phyloP scores from a whole-genome alignment of 2,888 invertebrate species.

The Phengaris arion region DNA sequence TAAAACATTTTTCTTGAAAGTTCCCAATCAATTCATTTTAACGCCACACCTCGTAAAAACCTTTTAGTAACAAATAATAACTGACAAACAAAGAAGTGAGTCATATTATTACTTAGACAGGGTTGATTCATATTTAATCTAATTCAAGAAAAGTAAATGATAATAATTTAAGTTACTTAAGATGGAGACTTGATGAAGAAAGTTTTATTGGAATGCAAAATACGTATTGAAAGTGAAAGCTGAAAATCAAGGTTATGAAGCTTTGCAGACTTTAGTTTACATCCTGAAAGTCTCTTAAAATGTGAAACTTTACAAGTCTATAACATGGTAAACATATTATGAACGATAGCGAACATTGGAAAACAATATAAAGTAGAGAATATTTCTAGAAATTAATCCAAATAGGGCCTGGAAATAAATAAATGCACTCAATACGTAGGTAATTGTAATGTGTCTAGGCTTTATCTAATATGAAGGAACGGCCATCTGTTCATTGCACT shows the following conservation, averaged over 20 bases:
- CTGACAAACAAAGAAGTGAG: constrained; percentile 10
- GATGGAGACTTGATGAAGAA: not conserved
- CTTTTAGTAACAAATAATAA: constrained; percentile 14
- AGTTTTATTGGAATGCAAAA: constrained; percentile 11
- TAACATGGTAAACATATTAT: not conserved
- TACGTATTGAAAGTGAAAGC: constrained; percentile 6
- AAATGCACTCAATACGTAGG: not conserved
- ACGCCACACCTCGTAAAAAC: not conserved
- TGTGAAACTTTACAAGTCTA: not conserved
- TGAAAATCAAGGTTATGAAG: constrained; percentile 10
- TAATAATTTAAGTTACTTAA: not conserved
- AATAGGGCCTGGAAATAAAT: not conserved
- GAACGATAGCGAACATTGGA: not conserved
- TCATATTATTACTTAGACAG: not conserved
- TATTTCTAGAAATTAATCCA: not conserved
- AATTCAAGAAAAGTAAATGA: not conserved
- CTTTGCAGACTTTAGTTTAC: not conserved
- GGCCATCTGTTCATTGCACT: constrained; percentile 78
- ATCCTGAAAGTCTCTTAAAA: not conserved
- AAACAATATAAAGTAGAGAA: not conserved
- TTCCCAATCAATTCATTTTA: constrained; percentile 11
- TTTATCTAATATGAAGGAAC: constrained; percentile 31
- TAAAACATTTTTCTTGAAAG: not conserved
- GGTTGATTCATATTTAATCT: constrained; percentile 7
- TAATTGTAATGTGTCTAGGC: constrained; percentile 14